Percentiles rank a stretch among this genome's conserved stretches.
phyloP scores from a whole-genome alignment of 2,113 vertebrate species.

The Chlorodrepanis virens region DNA sequence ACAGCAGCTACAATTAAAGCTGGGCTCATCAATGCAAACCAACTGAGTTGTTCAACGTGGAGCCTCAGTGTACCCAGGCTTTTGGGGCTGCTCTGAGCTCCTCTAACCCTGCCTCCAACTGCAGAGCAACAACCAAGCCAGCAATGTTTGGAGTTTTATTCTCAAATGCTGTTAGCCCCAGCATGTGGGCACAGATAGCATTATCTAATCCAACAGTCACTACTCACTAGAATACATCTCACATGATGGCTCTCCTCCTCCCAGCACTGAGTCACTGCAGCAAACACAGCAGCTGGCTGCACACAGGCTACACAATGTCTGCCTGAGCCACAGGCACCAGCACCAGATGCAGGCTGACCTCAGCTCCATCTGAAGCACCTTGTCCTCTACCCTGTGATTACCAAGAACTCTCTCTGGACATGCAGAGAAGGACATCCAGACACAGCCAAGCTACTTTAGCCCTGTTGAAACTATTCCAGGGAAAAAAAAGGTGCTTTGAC shows the following conservation, averaged over 20 bases:
- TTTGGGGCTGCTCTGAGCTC: not conserved
- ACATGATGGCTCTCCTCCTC: conserved; percentile 38
- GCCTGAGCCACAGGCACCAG: not conserved
- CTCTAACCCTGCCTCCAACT: not conserved
- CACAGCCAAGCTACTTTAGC: no score
- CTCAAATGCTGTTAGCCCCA: not conserved
- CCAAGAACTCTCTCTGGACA: not conserved
- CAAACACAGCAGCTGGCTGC: conserved; percentile 21
- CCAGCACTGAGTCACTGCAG: conserved; percentile 24
- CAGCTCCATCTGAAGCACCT: not conserved
- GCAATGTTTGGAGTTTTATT: not conserved
- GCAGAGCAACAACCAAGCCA: not conserved
- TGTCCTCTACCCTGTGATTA: not conserved
- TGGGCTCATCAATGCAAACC: not conserved
- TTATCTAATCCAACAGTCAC: conserved; percentile 53
- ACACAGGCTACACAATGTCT: not conserved
- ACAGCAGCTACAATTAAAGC: not conserved
- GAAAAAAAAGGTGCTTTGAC: no score
- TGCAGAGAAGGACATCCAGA: no score
- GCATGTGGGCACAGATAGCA: conserved; percentile 19
- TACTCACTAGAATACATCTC: conserved; percentile 40
- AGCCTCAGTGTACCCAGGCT: rapidly evolving
- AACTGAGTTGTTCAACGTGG: not conserved
- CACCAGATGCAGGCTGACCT: not conserved
- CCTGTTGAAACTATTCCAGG: no score